Percentiles rank a stretch among this genome's conserved stretches.
These are phyloP conservation scores for Hemiprocne comata DNA, from an alignment of 2,113 vertebrate species.

Conservation along the genomic window DNA sequence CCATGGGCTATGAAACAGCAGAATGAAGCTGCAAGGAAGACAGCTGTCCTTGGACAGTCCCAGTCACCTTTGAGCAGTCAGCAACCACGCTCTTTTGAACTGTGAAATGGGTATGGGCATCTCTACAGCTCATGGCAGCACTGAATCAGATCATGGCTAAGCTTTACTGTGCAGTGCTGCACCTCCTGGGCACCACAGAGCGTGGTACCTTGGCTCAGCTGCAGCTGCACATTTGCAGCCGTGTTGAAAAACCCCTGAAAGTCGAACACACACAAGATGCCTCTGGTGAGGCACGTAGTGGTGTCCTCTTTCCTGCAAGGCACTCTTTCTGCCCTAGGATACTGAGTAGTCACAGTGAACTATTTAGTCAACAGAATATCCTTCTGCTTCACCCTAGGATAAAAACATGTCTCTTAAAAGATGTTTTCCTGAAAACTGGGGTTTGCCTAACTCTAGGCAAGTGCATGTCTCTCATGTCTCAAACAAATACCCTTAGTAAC, in stretches of 20 bases:
- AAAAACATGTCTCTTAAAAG: background rate
- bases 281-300: background rate
- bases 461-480: background rate
- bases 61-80: background rate
- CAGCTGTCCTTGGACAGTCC: background rate
- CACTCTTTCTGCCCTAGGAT: background rate
- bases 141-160: background rate
- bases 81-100: background rate
- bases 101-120: background rate
- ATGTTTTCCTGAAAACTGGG: background rate
- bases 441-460: background rate
- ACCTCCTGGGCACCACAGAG: background rate
- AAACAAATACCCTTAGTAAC: background rate
- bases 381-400: background rate
- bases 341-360: background rate
- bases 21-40: background rate
- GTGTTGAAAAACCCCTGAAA: background rate
- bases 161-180: background rate
- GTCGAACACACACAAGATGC: accelerated
- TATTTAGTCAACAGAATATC: background rate
- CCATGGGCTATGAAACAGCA: background rate
- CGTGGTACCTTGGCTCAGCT: accelerated
- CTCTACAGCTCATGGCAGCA: background rate
- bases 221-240: background rate
- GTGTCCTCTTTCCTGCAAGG: background rate